phyloP scores from a whole-genome alignment of 2,113 vertebrate genomes.

The Antigone vipio region DNA sequence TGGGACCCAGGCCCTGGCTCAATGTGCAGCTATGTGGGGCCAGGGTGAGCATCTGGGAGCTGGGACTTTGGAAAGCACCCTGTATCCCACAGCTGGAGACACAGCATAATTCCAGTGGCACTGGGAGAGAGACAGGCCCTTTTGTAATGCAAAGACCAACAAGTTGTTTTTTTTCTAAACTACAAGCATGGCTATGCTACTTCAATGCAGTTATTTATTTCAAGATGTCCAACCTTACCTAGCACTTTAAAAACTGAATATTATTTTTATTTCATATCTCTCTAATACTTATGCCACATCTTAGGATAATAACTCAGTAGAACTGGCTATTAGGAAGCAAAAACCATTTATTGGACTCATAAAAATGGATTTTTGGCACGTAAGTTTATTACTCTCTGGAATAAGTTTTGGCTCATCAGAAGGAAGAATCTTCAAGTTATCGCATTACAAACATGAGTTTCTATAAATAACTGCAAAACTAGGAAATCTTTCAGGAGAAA shows the following conservation, averaged over 20 bases:
- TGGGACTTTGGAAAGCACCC: background rate
- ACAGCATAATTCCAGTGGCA: background rate
- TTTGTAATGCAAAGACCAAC: background rate
- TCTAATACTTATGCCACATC: background rate
- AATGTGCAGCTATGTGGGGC: rapidly evolving
- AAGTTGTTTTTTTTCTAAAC: background rate
- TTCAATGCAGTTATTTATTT: background rate
- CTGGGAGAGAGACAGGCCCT: background rate
- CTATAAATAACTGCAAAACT: background rate
- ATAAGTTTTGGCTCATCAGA: background rate
- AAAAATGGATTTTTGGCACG: background rate
- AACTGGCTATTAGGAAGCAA: background rate
- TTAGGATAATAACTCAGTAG: background rate
- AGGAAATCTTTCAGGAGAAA: background rate
- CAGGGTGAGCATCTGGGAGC: background rate
- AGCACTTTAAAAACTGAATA: background rate
- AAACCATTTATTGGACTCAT: background rate
- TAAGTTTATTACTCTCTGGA: background rate
- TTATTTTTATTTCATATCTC: background rate
- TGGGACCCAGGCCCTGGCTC: background rate
- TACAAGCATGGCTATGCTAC: background rate
- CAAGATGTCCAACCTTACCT: background rate
- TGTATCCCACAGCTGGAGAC: background rate
- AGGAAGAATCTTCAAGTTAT: background rate
- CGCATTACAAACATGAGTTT: background rate